Base-by-base conservation (phyloP, 2,888 invertebrate species). In the Leucania comma region DNA sequence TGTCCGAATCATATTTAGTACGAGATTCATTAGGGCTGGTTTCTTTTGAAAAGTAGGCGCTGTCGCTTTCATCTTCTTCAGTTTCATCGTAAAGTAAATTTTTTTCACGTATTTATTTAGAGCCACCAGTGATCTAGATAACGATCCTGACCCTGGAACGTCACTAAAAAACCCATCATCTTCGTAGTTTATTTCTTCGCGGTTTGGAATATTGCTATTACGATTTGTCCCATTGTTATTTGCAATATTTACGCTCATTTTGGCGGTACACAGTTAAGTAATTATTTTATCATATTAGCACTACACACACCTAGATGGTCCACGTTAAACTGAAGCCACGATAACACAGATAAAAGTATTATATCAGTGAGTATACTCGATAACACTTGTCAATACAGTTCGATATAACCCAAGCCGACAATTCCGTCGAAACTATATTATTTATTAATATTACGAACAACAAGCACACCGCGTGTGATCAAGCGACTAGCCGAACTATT, bases 41-140 rank as follows among this genome's bases (percentile, higher is more conserved):
- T 86, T 95, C 95, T 83, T 95, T 95, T 42, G 95, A 94, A 86
- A 93, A 95, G 83, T 94, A 95, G 29, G 92, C 93, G 66, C 89
- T 88, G 72, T 96, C 95, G 60, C 88, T 86, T 69, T 90, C 90
- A 46, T 84, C 73, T 68, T 87, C 87, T 62, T 84, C 92, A 76
- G 89, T 90, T 69, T 94, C 92, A 64, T 94, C 95, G 62, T 92
- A 93, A 14, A 94, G 88, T 75, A 96, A 90, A 91, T 95, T 95
- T 71, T 93, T 83, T 94, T 95, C 4, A 96, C 91, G 76, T 93
- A 96, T 76, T 92, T 93, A 79, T 96, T 96, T 51, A 95, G 82
- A n/a, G 96, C 96, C 59, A 93, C 84, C 64, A 92, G 85, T 9
- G 96, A 95, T 87, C 91, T 94, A 10, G 95, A 93, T 85, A 95